These are phyloP conservation scores for Helleia helle DNA, from an alignment of 2,888 invertebrate species.

Conservation along the genomic window DNA sequence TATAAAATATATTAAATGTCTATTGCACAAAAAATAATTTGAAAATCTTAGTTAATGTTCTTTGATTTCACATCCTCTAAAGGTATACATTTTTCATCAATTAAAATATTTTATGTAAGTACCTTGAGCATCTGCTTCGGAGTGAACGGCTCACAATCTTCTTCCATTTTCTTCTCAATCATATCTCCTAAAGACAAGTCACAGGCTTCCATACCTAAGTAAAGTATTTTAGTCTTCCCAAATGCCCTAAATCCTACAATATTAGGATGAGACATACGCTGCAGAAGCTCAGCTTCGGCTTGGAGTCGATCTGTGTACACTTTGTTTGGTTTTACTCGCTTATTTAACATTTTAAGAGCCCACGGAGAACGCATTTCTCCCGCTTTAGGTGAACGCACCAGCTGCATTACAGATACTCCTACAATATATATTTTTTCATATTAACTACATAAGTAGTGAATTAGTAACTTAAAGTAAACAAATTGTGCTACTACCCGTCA, in stretches of 20 bases:
- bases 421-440: neutral
- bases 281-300: constrained; percentile 81
- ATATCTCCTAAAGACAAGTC: constrained; percentile 81
- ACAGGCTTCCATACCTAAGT: constrained; percentile 87
- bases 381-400: constrained; percentile 80
- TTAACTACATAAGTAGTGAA: no score
- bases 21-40: no score
- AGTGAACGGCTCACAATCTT: constrained; percentile 73
- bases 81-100: no score
- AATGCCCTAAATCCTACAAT: constrained; percentile 83
- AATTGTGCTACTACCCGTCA: no score
- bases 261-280: constrained; percentile 83
- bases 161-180: constrained; percentile 79
- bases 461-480: no score
- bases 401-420: constrained; percentile 85
- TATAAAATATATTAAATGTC: neutral
- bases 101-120: constrained; percentile 13
- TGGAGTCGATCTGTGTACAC: constrained; percentile 73
- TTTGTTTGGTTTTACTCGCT: constrained; percentile 52
- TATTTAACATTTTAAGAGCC: constrained; percentile 86
- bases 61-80: no score
- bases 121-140: constrained; percentile 76
- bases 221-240: constrained; percentile 69
- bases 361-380: constrained; percentile 85
- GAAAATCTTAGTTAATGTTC: no score